phyloP scores from a whole-genome alignment of 2,113 vertebrate genomes.

The Erythrocercus mccallii region DNA sequence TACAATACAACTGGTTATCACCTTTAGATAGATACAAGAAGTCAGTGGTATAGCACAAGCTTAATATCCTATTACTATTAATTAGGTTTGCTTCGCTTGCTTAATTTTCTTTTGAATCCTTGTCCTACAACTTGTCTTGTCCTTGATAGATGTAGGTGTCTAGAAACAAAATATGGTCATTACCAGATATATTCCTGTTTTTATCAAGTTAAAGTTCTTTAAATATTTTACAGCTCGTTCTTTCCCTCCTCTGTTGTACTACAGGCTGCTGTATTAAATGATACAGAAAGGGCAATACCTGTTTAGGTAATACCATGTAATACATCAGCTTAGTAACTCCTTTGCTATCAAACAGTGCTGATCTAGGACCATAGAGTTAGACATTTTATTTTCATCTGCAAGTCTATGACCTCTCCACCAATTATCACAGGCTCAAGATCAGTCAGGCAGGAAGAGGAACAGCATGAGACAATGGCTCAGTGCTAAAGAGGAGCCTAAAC shows the following conservation, averaged over 20 bases:
- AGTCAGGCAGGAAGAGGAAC: slow-evolving; percentile 19
- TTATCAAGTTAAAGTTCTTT: neutral
- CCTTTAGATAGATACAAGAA: neutral
- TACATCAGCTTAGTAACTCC: neutral
- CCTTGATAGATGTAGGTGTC: slow-evolving; percentile 8
- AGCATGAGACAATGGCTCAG: neutral
- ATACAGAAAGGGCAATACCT: neutral
- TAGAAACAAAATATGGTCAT: neutral
- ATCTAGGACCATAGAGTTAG: neutral
- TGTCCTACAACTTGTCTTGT: neutral
- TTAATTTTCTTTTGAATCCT: slow-evolving; percentile 1
- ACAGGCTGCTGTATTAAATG: neutral
- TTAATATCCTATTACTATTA: slow-evolving; percentile 29
- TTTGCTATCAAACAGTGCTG: neutral
- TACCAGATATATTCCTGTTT: neutral
- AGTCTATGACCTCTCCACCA: slow-evolving; percentile 9
- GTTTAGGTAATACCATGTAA: neutral
- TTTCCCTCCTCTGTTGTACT: neutral
- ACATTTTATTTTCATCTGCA: neutral
- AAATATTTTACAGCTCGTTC: neutral
- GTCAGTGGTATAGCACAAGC: neutral
- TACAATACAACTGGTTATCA: neutral
- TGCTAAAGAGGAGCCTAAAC: neutral
- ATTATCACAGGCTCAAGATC: slow-evolving; percentile 38
- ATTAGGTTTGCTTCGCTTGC: slow-evolving; percentile 52